These are phyloP conservation scores for Eudasyphora cyanicolor DNA, from an alignment of 2,888 invertebrate species.

Conservation along the genomic window DNA sequence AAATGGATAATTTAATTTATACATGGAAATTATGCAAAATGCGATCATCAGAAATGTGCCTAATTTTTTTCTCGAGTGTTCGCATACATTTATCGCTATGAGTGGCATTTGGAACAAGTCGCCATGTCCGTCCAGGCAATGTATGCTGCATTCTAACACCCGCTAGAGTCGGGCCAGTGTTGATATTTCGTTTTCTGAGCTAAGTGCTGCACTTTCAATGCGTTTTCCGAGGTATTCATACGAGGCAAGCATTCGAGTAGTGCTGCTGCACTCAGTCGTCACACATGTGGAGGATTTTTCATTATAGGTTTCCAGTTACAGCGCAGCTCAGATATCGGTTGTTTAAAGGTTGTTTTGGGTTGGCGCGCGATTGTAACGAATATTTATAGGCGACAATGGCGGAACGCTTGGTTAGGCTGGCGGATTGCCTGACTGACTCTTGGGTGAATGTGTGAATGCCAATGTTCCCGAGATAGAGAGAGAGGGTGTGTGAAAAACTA, in stretches of 20 bases:
- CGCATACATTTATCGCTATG: neutral
- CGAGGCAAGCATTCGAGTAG: neutral
- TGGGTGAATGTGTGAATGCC: slow-evolving; percentile 8
- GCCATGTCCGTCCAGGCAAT: neutral
- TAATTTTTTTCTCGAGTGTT: neutral
- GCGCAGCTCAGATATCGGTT: neutral
- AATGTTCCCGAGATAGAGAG: slow-evolving; percentile 22
- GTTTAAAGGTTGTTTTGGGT: neutral
- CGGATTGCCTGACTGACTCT: no score
- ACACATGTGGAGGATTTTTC: neutral
- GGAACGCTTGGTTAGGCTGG: neutral
- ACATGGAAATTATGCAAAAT: neutral
- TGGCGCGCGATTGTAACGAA: neutral
- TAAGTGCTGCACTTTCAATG: neutral
- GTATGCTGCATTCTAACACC: slow-evolving; percentile 1
- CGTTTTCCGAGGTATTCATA: neutral
- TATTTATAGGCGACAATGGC: slow-evolving; percentile 22
- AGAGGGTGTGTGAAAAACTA: slow-evolving; percentile 28
- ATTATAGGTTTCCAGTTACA: slow-evolving; percentile 36
- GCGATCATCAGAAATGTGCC: neutral
- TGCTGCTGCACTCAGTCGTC: no score
- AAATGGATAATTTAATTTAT: no score
- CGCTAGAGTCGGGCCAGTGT: neutral
- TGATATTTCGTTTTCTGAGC: neutral
- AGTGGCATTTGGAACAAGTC: slow-evolving; percentile 3